Conservation (phyloP, 2,113 vertebrate species). For the Oryctolagus cuniculus region DNA sequence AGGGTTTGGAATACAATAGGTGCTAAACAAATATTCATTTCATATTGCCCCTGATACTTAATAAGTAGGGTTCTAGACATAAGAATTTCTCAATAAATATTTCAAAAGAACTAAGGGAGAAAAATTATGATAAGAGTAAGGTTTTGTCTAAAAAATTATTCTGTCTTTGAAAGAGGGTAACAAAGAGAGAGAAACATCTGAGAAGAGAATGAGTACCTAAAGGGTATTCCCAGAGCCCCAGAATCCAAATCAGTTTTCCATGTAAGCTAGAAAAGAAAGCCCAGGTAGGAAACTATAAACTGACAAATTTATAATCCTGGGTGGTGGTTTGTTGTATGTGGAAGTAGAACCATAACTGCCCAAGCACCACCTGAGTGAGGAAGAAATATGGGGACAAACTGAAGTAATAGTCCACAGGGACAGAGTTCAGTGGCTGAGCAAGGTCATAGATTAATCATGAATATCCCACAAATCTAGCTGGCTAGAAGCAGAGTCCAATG, state of each 20-base stretch:
- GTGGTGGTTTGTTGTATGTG: background rate
- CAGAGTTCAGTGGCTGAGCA: background rate
- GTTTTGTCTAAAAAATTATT: background rate
- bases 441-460: background rate
- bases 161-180: background rate
- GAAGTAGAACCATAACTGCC: background rate
- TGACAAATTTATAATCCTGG: background rate
- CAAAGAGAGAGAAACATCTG: background rate
- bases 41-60: background rate
- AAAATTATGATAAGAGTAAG: background rate
- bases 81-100: background rate
- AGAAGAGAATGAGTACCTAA: background rate
- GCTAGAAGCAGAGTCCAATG: background rate
- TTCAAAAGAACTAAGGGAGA: background rate
- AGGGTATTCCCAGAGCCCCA: background rate
- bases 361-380: background rate
- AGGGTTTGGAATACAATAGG: background rate
- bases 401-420: background rate
- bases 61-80: background rate
- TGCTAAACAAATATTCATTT: background rate
- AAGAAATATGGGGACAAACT: slow-evolving; percentile 13
- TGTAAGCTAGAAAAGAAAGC: background rate
- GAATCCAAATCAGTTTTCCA: background rate
- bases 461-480: background rate
- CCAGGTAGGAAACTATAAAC: background rate